Conservation (phyloP, 2,797 vertebrate species). For the Melanotaenia parkinsoni region DNA sequence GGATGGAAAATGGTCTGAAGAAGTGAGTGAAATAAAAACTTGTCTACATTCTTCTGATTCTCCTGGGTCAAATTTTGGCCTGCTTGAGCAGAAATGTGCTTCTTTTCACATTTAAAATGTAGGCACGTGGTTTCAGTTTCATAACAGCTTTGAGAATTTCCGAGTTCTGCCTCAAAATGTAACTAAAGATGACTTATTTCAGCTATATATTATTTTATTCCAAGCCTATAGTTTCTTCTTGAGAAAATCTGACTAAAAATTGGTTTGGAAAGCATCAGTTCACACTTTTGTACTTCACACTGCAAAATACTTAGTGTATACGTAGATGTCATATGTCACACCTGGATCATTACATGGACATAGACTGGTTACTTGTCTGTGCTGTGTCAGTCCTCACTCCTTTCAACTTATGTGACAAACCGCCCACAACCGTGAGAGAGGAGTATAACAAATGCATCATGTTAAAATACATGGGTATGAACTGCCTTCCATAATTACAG, state of each 20-base stretch:
- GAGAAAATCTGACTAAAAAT: not conserved
- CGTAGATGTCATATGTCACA: not conserved
- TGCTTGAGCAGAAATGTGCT: conserved; percentile 20
- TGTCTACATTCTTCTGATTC: conserved; percentile 48
- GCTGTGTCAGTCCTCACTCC: conserved; percentile 32
- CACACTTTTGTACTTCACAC: not conserved
- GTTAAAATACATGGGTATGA: conserved; percentile 62
- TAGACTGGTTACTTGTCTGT: conserved; percentile 25
- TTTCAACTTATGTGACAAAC: conserved; percentile 46
- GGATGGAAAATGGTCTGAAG: conserved; percentile 32
- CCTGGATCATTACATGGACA: conserved; percentile 14
- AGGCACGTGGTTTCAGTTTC: conserved; percentile 3
- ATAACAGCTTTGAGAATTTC: not conserved
- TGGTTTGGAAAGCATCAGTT: not conserved
- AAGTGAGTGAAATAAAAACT: conserved; percentile 35
- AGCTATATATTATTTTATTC: not conserved
- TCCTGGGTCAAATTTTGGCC: conserved; percentile 31
- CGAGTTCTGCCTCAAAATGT: not conserved
- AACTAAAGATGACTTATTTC: not conserved
- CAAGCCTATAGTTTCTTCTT: not conserved
- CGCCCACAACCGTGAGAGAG: conserved; percentile 40
- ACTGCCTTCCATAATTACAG: conserved; percentile 71
- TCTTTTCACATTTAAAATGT: conserved; percentile 37
- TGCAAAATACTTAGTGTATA: not conserved
- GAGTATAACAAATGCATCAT: conserved; percentile 50